Conservation (phyloP, 1,140 invertebrate genomes). For the Callitettix versicolor region DNA sequence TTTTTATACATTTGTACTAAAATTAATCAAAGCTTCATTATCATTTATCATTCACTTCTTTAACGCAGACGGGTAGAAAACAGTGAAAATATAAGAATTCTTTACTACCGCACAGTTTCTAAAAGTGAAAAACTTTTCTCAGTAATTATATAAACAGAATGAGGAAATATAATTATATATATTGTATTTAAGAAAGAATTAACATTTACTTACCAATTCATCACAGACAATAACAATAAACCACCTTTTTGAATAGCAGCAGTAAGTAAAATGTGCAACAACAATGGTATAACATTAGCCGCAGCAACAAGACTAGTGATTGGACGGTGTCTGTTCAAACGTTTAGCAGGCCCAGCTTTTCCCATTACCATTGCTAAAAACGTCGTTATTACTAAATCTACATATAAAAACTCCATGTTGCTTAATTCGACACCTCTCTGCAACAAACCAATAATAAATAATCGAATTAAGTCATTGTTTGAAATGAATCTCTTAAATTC, state of each 20-base stretch:
- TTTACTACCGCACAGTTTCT: not conserved
- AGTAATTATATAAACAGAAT: too few relatives aligned
- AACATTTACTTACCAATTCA: conserved; percentile 9
- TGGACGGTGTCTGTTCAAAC: conserved; percentile 28
- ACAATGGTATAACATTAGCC: conserved; percentile 45
- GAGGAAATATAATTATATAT: too few relatives aligned
- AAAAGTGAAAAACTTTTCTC: too few relatives aligned
- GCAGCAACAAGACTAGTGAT: conserved; percentile 30
- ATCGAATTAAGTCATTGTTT: too few relatives aligned
- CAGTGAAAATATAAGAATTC: not conserved
- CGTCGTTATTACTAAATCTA: conserved; percentile 72
- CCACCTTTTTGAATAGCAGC: conserved; percentile 37
- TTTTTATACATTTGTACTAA: not conserved
- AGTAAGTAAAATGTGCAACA: conserved; percentile 42
- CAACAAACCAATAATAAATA: conserved; percentile 1
- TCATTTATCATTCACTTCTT: not conserved
- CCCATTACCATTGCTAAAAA: conserved; percentile 67
- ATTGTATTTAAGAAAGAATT: too few relatives aligned
- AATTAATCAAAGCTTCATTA: not conserved
- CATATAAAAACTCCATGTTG: conserved; percentile 72
- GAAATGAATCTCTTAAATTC: too few relatives aligned
- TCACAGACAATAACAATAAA: conserved; percentile 32
- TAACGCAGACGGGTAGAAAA: not conserved
- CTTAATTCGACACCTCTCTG: conserved; percentile 41
- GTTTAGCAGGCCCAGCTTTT: conserved; percentile 35